Base-by-base conservation (phyloP, 2,113 vertebrate species). In the Urocynchramus pylzowi region DNA sequence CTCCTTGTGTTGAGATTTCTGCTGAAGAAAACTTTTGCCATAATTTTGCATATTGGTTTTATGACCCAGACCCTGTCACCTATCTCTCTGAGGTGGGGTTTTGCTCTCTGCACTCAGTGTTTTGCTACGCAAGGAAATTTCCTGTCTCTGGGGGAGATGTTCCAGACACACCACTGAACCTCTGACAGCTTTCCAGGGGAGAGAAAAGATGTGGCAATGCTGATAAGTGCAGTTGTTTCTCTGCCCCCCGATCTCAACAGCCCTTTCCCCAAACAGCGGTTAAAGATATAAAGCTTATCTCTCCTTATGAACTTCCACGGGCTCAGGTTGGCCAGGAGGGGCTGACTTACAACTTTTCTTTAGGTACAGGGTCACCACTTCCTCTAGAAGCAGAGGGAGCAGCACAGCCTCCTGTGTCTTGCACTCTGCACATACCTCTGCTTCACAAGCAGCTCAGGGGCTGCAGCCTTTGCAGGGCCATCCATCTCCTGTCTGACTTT, bases 221-320 rank as follows among this genome's bases (percentile, higher is more conserved):
- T 59, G 24, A 30, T 45, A 3, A 90, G 9, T 42, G 15, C 10
- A 64, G 21, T 24, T 81, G 30, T 47, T 71, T 84, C 52, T 71
- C 35, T 69, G 44, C 6, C 44, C 10, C 10, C 20, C 19, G 13
- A 22, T 77, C 50, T 57, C 37, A 44, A 9, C 17, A 54, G 19
- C 28, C 28, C n/a, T 75, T 86, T 84, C 45, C 37, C 50, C 39
- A 47, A 0, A 18, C 39, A 16, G 27, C 9, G 21, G 14, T 45
- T 69, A n/a, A 78, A 59, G 49, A n/a, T 56, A 22, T n/a, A 16
- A 57, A 57, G 8, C 2, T 49, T 26, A 5, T 0, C 0, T 41
- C 8, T 59, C 28, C n/a, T 35, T 9, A 54, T 6, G 14, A 56
- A 56, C 47, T 87, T 56, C 45, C 56, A 64, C 0, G 0, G 47